phyloP scores from a whole-genome alignment of 2,113 vertebrate species.

The Sturnus vulgaris region DNA sequence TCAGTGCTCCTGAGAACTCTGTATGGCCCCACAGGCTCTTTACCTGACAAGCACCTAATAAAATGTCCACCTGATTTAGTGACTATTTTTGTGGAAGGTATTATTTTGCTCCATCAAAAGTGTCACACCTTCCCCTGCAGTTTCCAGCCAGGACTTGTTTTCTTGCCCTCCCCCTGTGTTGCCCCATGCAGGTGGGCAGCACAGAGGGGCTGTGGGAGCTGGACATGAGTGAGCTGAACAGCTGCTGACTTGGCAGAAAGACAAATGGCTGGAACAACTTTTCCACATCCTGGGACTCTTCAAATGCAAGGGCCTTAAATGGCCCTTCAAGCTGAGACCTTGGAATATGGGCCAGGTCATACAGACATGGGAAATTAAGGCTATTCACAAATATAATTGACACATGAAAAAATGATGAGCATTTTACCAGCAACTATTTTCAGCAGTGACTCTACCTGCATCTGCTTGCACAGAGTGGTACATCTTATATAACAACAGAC shows the following conservation, averaged over 20 bases:
- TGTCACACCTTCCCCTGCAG: not conserved
- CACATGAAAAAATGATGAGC: not conserved
- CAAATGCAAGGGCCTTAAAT: not conserved
- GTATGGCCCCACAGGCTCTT: not conserved
- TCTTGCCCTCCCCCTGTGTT: too few relatives aligned
- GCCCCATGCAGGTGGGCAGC: not conserved
- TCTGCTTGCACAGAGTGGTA: not conserved
- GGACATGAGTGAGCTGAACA: not conserved
- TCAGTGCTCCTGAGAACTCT: not conserved
- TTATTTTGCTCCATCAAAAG: not conserved
- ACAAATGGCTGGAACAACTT: not conserved
- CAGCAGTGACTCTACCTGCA: not conserved
- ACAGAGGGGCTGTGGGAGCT: not conserved
- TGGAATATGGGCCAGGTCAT: not conserved
- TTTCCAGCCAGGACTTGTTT: not conserved
- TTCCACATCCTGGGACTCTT: not conserved
- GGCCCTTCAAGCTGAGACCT: not conserved
- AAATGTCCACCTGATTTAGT: not conserved
- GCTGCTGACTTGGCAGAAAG: not conserved
- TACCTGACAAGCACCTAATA: not conserved
- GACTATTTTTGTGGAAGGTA: not conserved
- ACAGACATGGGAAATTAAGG: not conserved
- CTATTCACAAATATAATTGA: not conserved
- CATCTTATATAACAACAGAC: not conserved
- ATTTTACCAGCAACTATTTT: not conserved